Conservation (phyloP, 2,797 vertebrate species). For the Poecilia velifera region DNA sequence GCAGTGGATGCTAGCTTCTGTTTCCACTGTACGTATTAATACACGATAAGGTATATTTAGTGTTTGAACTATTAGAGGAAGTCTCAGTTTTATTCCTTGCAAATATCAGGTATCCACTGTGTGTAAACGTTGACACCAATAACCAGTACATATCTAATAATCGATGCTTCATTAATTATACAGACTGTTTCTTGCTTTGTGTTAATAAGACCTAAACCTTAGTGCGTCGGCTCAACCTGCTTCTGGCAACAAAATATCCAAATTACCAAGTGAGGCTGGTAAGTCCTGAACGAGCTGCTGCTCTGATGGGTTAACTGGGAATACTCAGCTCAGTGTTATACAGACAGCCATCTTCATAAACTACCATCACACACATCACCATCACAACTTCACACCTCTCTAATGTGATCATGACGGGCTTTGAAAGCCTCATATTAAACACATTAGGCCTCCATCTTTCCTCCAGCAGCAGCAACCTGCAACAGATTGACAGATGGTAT, state of each 20-base stretch:
- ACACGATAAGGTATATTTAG: neutral
- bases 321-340: neutral
- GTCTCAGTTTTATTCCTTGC: too few relatives aligned
- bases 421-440: neutral
- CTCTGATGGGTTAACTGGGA: neutral
- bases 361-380: neutral
- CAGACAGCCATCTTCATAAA: neutral
- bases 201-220: neutral
- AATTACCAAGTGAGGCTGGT: neutral
- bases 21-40: too few relatives aligned
- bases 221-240: neutral
- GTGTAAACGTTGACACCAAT: neutral
- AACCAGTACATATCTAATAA: neutral
- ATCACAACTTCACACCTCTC: neutral
- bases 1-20: too few relatives aligned
- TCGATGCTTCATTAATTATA: neutral
- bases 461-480: neutral
- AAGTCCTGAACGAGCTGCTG: neutral
- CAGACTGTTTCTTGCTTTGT: neutral
- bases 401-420: neutral
- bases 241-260: neutral
- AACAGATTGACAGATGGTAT: neutral
- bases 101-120: too few relatives aligned
- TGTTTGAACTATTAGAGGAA: neutral
- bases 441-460: neutral